Percentiles rank a stretch among this genome's conserved stretches.
These are phyloP conservation scores for Tragulus kanchil DNA, from an alignment of 2,113 vertebrate genomes.

Conservation along the genomic window DNA sequence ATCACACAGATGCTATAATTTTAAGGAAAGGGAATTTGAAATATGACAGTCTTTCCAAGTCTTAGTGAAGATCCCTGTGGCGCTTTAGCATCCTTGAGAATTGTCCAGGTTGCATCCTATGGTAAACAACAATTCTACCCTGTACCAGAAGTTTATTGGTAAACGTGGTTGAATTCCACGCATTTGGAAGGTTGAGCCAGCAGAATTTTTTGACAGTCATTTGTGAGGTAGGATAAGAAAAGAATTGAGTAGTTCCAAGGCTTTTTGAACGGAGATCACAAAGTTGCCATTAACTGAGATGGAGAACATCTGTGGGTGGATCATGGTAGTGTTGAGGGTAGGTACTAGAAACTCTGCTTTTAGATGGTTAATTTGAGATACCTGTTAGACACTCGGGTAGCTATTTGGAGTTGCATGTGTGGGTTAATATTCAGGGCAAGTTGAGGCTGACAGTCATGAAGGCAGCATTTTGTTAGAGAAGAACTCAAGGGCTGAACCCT, in stretches of 20 bases:
- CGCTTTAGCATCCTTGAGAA: neutral
- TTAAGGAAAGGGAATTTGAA: neutral
- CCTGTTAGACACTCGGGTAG: neutral
- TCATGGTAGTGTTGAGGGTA: fast-evolving
- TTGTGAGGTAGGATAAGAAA: neutral
- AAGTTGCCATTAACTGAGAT: neutral
- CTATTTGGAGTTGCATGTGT: neutral
- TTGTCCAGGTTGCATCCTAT: neutral
- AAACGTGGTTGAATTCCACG: neutral
- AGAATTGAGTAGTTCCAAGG: neutral
- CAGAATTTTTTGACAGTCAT: neutral
- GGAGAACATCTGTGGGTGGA: neutral
- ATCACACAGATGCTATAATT: neutral
- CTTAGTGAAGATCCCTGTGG: neutral
- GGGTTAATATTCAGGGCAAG: neutral
- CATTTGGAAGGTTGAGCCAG: neutral
- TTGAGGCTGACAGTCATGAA: neutral
- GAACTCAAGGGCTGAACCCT: neutral
- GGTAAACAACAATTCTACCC: too few relatives aligned
- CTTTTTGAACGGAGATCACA: neutral
- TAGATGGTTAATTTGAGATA: neutral
- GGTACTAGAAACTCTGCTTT: neutral
- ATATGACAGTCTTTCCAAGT: neutral
- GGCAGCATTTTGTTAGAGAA: neutral
- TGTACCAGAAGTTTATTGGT: neutral